Conservation (phyloP, 2,113 vertebrate species). For the Cavia porcellus region DNA sequence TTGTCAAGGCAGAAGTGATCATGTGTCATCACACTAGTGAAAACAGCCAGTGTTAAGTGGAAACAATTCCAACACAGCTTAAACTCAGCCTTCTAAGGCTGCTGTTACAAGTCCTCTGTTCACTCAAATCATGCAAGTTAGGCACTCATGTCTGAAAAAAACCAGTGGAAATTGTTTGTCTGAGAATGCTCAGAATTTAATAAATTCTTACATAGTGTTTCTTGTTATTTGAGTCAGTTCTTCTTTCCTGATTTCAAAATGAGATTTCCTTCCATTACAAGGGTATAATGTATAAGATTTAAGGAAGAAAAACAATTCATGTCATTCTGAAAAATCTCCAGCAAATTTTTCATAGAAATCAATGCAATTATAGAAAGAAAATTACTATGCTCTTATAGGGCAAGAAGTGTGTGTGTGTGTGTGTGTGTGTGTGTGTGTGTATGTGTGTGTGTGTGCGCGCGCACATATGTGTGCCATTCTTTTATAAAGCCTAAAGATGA, state of each 20-base stretch:
- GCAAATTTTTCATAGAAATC: constrained; percentile 33
- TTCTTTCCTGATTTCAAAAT: neutral
- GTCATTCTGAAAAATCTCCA: neutral
- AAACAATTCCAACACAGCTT: neutral
- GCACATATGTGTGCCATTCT: neutral
- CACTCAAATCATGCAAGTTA: neutral
- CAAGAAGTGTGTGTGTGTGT: neutral
- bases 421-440: no score
- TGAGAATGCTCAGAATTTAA: neutral
- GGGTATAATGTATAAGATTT: neutral
- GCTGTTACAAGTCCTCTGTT: neutral
- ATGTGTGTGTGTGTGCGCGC: no score
- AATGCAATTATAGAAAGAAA: neutral
- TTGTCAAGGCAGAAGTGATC: neutral
- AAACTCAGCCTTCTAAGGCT: neutral
- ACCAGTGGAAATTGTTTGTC: neutral
- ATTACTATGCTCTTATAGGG: neutral
- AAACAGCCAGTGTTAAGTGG: neutral
- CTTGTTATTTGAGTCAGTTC: neutral
- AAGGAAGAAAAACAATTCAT: neutral
- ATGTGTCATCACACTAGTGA: neutral
- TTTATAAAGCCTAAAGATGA: neutral
- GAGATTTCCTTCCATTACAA: neutral
- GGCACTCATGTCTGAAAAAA: neutral
- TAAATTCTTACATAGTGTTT: neutral